Evolutionary conservation across 2,113 vertebrate genomes (phyloP).

Genomic region (Lathamus discolor): DNA sequence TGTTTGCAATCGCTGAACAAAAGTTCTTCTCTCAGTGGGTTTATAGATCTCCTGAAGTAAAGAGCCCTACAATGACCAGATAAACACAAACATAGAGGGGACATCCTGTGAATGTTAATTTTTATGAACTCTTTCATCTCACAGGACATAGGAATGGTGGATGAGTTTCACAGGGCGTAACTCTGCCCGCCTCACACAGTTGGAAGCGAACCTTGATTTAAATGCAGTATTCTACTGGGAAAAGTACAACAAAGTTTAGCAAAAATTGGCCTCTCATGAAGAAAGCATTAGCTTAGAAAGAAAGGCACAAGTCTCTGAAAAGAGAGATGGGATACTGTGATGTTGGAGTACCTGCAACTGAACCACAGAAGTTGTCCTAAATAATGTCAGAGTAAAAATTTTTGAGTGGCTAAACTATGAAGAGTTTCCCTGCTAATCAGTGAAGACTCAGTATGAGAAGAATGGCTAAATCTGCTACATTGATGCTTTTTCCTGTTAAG

Average conservation of each 20-base stretch:
- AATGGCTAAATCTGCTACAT: neutral
- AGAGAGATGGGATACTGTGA: neutral
- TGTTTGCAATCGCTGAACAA: neutral
- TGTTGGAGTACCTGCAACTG: neutral
- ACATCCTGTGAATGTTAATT: neutral
- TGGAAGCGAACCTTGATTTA: neutral
- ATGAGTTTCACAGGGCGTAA: neutral
- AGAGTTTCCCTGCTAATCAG: neutral
- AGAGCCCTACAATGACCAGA: neutral
- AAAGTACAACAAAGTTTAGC: neutral
- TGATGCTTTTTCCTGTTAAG: neutral
- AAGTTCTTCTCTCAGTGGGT: neutral
- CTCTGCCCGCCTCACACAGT: neutral
- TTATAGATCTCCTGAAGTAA: neutral
- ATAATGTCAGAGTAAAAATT: neutral
- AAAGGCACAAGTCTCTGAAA: neutral
- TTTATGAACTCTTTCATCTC: neutral
- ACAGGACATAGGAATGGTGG: neutral
- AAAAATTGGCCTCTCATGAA: neutral
- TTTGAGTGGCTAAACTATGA: neutral
- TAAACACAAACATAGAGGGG: neutral
- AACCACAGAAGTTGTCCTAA: neutral
- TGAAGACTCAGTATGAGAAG: neutral
- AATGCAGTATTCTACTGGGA: neutral
- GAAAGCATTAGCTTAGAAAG: neutral